Base-by-base conservation (phyloP, 2,888 invertebrate genomes). In the Pimpla rufipes region DNA sequence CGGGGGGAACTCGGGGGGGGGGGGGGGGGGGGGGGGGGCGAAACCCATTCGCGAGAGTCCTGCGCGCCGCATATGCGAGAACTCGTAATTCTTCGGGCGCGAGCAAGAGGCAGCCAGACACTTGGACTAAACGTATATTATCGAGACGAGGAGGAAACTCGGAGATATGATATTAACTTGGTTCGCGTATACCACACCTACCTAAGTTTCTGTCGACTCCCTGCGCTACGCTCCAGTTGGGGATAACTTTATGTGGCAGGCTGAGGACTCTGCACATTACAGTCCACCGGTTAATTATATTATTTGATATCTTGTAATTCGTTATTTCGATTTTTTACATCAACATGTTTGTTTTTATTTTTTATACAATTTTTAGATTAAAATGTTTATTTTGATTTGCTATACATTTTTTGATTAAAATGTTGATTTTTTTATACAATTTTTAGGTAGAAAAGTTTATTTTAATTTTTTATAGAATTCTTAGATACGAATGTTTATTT, bases 161-260 rank as follows among this genome's bases (percentile, higher is more conserved):
- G 16, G 50, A 50, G 47, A 67, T 47, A 67, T 47, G 29, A 50
- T 35, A 50, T 16, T 52, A 70, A 52, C 37, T 70, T 37, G 21
- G 37, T 40, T 52, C 16, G 0, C 8, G 16, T 8, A 16, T 50
- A 16, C 16, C 16, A 16, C 6, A 18, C 50, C 16, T n/a, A n/a
- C n/a, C n/a, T n/a, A 18, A 50, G 50, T 50, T 50, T 16, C 18
- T 7, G 16, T 50, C 16, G 16, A 29, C 50, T 16, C n/a, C 16
- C 7, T 5, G 50, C 7, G 16, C 16, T 47, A n/a, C 16, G 16
- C 1, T 29, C 47, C 47, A 35, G n/a, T 67, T 67, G 40, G 37
- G 50, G 37, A 2, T 11, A 55, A 18, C 0, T 11, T 55, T 29
- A n/a, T n/a, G n/a, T 16, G 16, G 18, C 8, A 5, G 13, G 3